A percentile compares a stretch with the other conserved stretches of the same genome.
phyloP scores from a whole-genome alignment of 1,140 invertebrate species.

The Neodiprion fabricii region DNA sequence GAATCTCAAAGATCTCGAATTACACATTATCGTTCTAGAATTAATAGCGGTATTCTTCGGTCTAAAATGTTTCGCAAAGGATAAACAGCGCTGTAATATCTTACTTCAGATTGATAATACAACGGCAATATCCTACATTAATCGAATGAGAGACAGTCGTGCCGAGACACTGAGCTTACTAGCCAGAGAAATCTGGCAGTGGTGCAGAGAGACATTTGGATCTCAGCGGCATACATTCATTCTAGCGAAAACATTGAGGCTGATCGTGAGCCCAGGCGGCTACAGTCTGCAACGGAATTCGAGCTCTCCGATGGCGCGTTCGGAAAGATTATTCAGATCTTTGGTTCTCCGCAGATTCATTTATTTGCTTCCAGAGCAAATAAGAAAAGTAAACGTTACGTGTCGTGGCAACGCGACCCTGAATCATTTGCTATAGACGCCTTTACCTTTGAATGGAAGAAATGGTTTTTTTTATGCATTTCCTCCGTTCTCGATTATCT shows the following conservation, averaged over 20 bases:
- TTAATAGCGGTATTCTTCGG: slow-evolving; percentile 24
- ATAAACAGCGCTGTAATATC: slow-evolving; percentile 30
- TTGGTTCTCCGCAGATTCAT: slow-evolving; percentile 17
- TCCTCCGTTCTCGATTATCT: slow-evolving; percentile 21
- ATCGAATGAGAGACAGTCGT: slow-evolving; percentile 33
- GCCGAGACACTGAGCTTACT: slow-evolving; percentile 27
- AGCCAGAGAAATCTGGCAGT: slow-evolving; percentile 21
- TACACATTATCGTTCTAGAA: background rate
- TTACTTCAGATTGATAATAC: slow-evolving; percentile 33
- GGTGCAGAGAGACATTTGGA: slow-evolving; percentile 17
- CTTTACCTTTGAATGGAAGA: slow-evolving; percentile 15
- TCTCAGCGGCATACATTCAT: slow-evolving; percentile 24
- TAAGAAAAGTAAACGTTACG: slow-evolving; percentile 10
- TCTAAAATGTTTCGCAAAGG: slow-evolving; percentile 30
- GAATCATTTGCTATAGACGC: slow-evolving; percentile 18
- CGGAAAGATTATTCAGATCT: background rate
- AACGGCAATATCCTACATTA: slow-evolving; percentile 28
- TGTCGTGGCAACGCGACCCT: slow-evolving; percentile 20
- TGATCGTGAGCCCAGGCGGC: too few relatives aligned
- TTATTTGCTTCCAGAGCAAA: slow-evolving; percentile 27
- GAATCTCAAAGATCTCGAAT: background rate
- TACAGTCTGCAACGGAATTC: too few relatives aligned
- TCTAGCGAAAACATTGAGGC: slow-evolving; percentile 25
- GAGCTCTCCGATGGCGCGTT: too few relatives aligned
- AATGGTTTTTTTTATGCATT: slow-evolving; percentile 20